These are phyloP conservation scores for Epizoanthus illoricatus DNA, from an alignment of 92 coral and sea anemone genomes.

Conservation along the genomic window DNA sequence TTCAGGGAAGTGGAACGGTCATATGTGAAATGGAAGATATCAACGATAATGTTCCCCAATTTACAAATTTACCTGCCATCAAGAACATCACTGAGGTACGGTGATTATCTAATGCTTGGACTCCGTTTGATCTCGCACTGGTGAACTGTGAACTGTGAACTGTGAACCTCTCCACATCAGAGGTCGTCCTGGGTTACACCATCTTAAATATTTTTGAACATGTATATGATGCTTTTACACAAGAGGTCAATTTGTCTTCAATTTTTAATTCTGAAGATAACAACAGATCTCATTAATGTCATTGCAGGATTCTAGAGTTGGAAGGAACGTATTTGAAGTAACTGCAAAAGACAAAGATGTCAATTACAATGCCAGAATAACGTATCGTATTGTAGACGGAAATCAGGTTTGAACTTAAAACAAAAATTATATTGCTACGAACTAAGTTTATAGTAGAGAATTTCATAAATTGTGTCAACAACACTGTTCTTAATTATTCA, in stretches of 20 bases:
- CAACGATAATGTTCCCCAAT: slow-evolving; percentile 22
- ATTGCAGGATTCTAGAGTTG: neutral
- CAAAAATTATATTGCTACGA: neutral
- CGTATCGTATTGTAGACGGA: slow-evolving; percentile 5
- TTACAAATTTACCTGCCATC: slow-evolving; percentile 10
- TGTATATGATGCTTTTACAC: no score
- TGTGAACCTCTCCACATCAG: no score
- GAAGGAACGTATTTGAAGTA: slow-evolving; percentile 13
- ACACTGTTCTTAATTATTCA: no score
- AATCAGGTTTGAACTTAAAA: neutral
- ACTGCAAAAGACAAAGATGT: neutral
- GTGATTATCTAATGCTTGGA: neutral
- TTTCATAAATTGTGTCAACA: neutral
- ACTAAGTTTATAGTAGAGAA: neutral
- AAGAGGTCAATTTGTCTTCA: no score
- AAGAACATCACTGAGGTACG: slow-evolving; percentile 11
- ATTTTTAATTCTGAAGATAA: no score
- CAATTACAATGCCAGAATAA: neutral
- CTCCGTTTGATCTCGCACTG: no score
- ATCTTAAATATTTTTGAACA: no score
- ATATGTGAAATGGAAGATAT: neutral
- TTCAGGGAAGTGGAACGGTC: slow-evolving; percentile 3
- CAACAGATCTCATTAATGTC: neutral
- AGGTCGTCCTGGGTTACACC: no score
- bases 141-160: no score